Conservation (phyloP, 2,888 invertebrate species). For the Melipona beecheii region DNA sequence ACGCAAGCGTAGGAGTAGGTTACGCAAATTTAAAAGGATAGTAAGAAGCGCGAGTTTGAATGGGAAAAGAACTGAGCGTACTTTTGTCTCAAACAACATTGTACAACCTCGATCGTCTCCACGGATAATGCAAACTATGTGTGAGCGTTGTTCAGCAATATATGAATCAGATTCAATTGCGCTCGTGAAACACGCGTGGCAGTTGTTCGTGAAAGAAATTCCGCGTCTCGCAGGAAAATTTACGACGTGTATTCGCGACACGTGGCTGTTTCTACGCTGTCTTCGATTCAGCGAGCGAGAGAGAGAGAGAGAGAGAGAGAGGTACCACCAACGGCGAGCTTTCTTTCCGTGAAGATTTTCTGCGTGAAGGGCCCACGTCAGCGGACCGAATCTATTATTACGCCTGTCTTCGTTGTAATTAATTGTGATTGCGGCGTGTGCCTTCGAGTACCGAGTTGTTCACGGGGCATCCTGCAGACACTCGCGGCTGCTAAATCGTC, state of each 20-base stretch:
- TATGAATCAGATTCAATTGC: not conserved
- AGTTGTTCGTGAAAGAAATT: not conserved
- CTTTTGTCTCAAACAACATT: too few species aligned
- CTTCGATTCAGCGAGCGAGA: constrained; percentile 4
- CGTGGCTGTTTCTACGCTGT: not conserved
- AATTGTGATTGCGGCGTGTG: constrained; percentile 61
- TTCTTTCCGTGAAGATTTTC: constrained; percentile 50
- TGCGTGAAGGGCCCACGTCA: constrained; percentile 50
- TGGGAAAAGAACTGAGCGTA: too few species aligned
- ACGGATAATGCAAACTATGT: too few species aligned
- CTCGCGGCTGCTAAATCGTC: constrained; percentile 37
- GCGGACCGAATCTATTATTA: constrained; percentile 60
- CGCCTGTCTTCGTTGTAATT: constrained; percentile 60
- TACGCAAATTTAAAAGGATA: too few species aligned
- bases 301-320: constrained; percentile 21
- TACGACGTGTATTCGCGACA: not conserved
- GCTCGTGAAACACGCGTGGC: not conserved
- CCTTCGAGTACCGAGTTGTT: constrained; percentile 38
- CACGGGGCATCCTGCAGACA: constrained; percentile 20
- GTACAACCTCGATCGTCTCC: too few species aligned
- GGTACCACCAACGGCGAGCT: constrained; percentile 53
- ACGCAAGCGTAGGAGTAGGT: too few species aligned
- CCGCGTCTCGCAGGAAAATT: not conserved
- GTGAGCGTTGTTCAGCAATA: not conserved
- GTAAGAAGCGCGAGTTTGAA: too few species aligned